Evolutionary conservation across 2,113 vertebrate species (phyloP), one percentile per base, ranked within the genome.

Genomic region (Protobothrops flavoviridis): DNA sequence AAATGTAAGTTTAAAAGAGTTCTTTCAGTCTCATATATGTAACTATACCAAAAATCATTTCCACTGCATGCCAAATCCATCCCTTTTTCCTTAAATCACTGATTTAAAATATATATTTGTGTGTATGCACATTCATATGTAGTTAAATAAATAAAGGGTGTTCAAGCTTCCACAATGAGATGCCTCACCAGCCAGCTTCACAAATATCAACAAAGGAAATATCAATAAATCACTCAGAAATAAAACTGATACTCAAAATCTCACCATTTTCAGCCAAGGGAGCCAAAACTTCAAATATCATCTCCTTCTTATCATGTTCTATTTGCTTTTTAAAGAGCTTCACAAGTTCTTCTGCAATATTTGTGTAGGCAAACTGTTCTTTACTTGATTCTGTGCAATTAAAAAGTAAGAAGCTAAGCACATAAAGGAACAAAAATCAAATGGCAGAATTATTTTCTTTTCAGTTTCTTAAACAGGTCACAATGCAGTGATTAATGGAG

Each of bases 281-380:
- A 97, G 99, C 99, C 97, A 99, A 97, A 95, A 99, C 99, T 97
- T 99, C 99, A 96, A 99, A 99, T 94, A 99, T 98, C 99, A 99
- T 99, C 95, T 99, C 99, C 96, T 98, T 99, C 97, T 99, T 99
- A 96, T 99, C 99, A 88, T 99, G 99, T 92, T 99, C 99, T 21
- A 97, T 97, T 97, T 99, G 99, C 96, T 99, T 99, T 97, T 98
- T 98, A 97, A 99, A 99, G 9, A 99, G 98, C 92, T 98, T 98
- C 94, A 99, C 99, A 96, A 99, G 98, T 95, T 99, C 99, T 96
- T 99, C 98, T 0, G 99, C 99, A 45, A 99, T 98, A 87, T 98
- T 99, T 93, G 99, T 99, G 95, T 99, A 98, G 48, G 99, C 99
- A 97, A 99, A 99, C 98, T 99, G 99, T 96, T 99, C 99, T 97